These are phyloP conservation scores for Heliconius hermathena DNA, from an alignment of 1,140 invertebrate genomes.

Conservation along the genomic window DNA sequence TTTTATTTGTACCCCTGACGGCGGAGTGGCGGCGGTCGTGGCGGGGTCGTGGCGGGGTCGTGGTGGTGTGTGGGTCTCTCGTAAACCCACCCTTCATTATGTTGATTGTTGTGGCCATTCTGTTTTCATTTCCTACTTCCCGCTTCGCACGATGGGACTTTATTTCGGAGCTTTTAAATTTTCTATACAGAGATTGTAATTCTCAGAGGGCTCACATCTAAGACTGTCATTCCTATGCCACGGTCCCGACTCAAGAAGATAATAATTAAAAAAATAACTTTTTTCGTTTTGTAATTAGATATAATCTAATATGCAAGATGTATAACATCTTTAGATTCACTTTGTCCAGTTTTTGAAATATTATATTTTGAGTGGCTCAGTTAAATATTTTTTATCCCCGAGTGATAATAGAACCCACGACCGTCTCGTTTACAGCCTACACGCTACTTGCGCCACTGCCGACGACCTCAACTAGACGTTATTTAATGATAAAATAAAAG, in stretches of 20 bases:
- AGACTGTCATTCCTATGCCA: not conserved
- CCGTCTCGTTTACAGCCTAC: too few relatives aligned
- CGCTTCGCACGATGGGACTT: not conserved
- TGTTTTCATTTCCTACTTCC: conserved; percentile 26
- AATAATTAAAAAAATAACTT: too few relatives aligned
- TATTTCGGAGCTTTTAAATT: not conserved
- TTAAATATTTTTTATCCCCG: too few relatives aligned
- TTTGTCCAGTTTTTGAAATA: too few relatives aligned
- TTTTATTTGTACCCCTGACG: conserved; percentile 15
- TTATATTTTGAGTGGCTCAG: too few relatives aligned
- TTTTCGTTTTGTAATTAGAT: too few relatives aligned
- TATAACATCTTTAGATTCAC: too few relatives aligned
- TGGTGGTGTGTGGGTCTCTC: not conserved
- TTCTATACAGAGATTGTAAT: not conserved
- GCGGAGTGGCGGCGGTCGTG: not conserved
- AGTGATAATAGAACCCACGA: too few relatives aligned
- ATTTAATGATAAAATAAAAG: not conserved
- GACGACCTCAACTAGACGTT: not conserved
- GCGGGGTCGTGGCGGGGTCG: not conserved
- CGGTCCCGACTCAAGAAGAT: not conserved
- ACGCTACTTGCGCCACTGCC: too few relatives aligned
- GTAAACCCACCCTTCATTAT: conserved; percentile 25
- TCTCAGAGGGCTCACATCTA: not conserved
- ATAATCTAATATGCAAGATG: too few relatives aligned
- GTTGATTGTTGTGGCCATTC: conserved; percentile 20